A percentile compares a stretch with the other conserved stretches of the same genome.
Conservation (phyloP, 2,797 vertebrate genomes). For the Pachyuromys duprasi region DNA sequence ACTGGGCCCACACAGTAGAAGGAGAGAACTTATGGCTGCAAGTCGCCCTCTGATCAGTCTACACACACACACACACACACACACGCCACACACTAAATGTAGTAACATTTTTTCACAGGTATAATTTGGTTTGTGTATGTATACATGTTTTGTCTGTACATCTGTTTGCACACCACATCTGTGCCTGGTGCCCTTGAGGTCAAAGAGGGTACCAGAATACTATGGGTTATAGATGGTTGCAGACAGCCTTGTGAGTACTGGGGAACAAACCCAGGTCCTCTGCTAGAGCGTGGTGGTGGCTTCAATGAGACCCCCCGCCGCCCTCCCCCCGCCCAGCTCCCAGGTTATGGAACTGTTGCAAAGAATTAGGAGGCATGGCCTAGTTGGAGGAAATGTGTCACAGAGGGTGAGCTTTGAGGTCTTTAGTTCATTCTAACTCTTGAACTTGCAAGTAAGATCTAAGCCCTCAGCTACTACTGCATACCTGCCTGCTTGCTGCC, state of each 20-base stretch:
- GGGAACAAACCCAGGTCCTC: neutral
- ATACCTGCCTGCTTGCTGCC: neutral
- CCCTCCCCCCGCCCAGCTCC: no score
- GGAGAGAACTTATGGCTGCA: neutral
- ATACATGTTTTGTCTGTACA: neutral
- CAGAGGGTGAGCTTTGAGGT: neutral
- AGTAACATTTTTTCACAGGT: neutral
- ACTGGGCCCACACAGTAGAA: no score
- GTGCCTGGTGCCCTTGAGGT: neutral
- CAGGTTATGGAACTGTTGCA: neutral
- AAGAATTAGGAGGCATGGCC: neutral
- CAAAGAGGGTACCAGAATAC: neutral
- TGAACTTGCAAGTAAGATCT: neutral
- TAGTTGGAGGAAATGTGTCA: neutral
- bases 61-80: neutral
- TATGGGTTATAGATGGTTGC: neutral
- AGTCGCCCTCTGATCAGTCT: neutral
- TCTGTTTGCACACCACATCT: neutral
- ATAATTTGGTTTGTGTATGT: neutral
- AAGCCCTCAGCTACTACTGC: neutral
- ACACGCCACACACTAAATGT: neutral
- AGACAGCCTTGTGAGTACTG: neutral
- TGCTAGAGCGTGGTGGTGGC: neutral
- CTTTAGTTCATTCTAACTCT: neutral
- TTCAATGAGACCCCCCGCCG: neutral